Base-by-base conservation (phyloP, 2,888 invertebrate species). In the Ennomos erosarius region DNA sequence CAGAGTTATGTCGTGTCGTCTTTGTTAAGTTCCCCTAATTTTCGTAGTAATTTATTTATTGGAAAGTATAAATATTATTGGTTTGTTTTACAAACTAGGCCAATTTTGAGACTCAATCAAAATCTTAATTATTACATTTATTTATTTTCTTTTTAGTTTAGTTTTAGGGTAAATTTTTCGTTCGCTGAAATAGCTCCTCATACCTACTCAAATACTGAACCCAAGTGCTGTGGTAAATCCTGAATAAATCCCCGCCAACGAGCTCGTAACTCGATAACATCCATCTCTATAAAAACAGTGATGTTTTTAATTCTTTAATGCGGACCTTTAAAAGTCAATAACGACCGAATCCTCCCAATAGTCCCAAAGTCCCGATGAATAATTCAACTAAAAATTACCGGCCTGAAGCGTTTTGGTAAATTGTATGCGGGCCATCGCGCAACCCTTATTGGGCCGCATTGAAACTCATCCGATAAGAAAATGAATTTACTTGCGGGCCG, bases 381-480 rank as follows among this genome's bases (percentile, higher is more conserved):
- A 16, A 60, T 60, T 48, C 44, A 36, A 46, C 46, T 49, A 55
- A 58, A 61, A 62, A 62, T 69, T 47, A 43, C 42, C 13, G 16
- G 73, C 76, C 69, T 55, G 62, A 37, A 66, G 77, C 75, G 66
- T 67, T 76, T 73, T 71, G 64, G 71, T 67, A 79, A 77, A 80
- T 73, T 76, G 71, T 67, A 38, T 54, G 55, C 61, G 50, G 54
- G 44, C 40, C 46, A 38, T 66, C 66, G 65, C 58, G 57, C 70
- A 54, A 53, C 57, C 79, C 77, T 70, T 78, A 77, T 78, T 73
- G 68, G 76, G 78, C 48, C 71, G 56, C 67, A 76, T 50, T 54
- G 75, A 75, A 79, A 75, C 73, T 67, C 74, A 74, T 71, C 55
- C 69, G 82, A 84, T 81, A 82, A 81, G 70, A 63, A 67, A 77